Evolutionary conservation across 2,113 vertebrate species (phyloP), one percentile per base, ranked within the genome.

Genomic region (Carassius gibelio): DNA sequence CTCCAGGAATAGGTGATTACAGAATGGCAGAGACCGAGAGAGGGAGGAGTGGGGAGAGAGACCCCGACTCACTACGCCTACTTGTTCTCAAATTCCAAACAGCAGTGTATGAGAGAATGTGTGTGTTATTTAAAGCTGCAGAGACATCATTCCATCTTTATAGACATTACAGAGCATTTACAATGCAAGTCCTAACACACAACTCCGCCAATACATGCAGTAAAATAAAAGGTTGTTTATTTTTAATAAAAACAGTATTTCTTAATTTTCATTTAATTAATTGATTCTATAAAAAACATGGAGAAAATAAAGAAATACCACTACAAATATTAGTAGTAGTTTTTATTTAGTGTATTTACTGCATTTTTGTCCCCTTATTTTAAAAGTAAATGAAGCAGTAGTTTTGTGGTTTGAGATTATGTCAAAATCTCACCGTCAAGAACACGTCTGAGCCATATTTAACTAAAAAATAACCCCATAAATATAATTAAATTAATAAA

Each of bases 1-100:
- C 90, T 93, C 93, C 92, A 93, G 92, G 92, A 95, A 95, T 94
- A 95, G 93, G 93, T 93, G 93, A 94, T 94, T 94, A 94, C 91
- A 92, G 92, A 91, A 83, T 17, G 85, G 90, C 78, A 80, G 86
- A 50, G 76, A 81, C 75, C 62, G 82, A 81, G 62, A 68, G 38
- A 77, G 75, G 72, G 72, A 82, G 72, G 82, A 69, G 79, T 74
- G 74, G 26, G 36, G 61, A 45, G 61, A 79, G 69, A 88, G 89
- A 89, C 88, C 89, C 91, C 59, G 75, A 88, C 88, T 89, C 88
- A 86, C 85, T 87, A 83, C 80, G 75, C 62, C 75, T 62, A 86
- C 83, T 80, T 83, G 52, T 79, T 90, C 91, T 92, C 85, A 26
- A 86, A 92, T 87, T 92, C 80, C 79, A 48, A 61, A 83, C 69